A percentile compares a stretch with the other conserved stretches of the same genome.
Evolutionary conservation across 2,797 vertebrate genomes (phyloP).

Genomic region (Kryptolebias ocellatus): DNA sequence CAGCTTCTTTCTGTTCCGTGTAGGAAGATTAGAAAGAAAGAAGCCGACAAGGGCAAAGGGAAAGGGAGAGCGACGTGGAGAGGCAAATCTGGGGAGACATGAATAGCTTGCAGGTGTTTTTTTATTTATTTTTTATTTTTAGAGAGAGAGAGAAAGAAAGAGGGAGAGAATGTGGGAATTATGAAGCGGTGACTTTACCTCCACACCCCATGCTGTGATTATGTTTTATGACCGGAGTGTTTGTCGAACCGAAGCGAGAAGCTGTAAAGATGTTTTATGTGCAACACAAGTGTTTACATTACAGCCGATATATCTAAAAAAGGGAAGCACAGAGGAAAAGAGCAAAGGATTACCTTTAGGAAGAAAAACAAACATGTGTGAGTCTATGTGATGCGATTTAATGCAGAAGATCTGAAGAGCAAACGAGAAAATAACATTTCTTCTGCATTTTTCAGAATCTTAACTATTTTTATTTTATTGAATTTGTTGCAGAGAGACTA

Average conservation of each 20-base stretch:
- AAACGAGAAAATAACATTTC: neutral
- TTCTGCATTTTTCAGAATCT: neutral
- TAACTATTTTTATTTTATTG: neutral
- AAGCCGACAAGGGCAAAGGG: conserved; percentile 44
- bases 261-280: conserved; percentile 37
- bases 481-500: too few relatives aligned
- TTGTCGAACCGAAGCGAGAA: conserved; percentile 39
- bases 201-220: conserved; percentile 54
- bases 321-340: conserved; percentile 7
- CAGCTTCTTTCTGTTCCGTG: conserved; percentile 44
- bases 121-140: conserved; percentile 18
- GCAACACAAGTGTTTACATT: conserved; percentile 28
- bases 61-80: conserved; percentile 22
- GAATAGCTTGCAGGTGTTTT: conserved; percentile 75
- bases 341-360: conserved; percentile 3
- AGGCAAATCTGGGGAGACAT: conserved; percentile 69
- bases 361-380: conserved; percentile 46
- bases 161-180: conserved; percentile 44
- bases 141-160: conserved; percentile 5
- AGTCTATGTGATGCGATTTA: conserved; percentile 41
- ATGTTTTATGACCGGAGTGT: conserved; percentile 65
- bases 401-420: neutral
- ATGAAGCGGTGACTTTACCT: conserved; percentile 25
- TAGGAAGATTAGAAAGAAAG: conserved; percentile 52
- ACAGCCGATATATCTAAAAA: conserved; percentile 29